These are phyloP conservation scores for Epicauta chinensis DNA, from an alignment of 1,140 invertebrate species.

Conservation along the genomic window DNA sequence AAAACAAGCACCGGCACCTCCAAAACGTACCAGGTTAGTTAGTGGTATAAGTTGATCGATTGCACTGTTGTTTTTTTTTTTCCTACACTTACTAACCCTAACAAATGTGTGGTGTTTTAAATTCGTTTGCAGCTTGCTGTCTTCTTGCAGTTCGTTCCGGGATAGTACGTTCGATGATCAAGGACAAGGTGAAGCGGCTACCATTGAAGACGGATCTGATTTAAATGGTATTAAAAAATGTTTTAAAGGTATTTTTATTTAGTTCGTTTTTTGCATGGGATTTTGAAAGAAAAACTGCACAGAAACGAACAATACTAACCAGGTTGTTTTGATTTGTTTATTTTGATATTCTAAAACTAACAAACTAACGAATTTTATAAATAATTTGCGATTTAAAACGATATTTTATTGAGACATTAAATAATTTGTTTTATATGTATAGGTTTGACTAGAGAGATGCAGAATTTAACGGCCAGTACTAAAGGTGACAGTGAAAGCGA, in stretches of 20 bases:
- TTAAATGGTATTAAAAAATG: constrained; percentile 41
- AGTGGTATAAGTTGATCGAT: background rate
- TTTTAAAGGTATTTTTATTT: constrained; percentile 38
- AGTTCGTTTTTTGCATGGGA: constrained; percentile 20
- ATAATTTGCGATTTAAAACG: no score
- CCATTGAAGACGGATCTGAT: constrained; percentile 45
- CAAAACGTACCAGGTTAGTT: constrained; percentile 83
- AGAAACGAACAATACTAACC: no score
- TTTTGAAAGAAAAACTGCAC: background rate
- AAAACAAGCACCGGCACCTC: constrained; percentile 90
- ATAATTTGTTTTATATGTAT: background rate
- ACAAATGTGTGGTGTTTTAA: constrained; percentile 16
- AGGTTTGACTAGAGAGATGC: constrained; percentile 48
- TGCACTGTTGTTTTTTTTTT: background rate
- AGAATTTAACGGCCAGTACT: constrained; percentile 45
- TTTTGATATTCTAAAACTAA: background rate
- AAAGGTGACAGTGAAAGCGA: constrained; percentile 55
- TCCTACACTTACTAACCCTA: constrained; percentile 5
- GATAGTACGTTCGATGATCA: constrained; percentile 52
- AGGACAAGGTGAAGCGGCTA: constrained; percentile 50
- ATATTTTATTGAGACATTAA: no score
- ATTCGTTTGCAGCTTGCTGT: constrained; percentile 59
- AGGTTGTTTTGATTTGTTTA: background rate
- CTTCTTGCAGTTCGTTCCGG: constrained; percentile 77
- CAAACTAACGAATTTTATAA: no score